A percentile compares a stretch with the other conserved stretches of the same genome.
Evolutionary conservation across 2,113 vertebrate species (phyloP).

Genomic region (Origma solitaria): DNA sequence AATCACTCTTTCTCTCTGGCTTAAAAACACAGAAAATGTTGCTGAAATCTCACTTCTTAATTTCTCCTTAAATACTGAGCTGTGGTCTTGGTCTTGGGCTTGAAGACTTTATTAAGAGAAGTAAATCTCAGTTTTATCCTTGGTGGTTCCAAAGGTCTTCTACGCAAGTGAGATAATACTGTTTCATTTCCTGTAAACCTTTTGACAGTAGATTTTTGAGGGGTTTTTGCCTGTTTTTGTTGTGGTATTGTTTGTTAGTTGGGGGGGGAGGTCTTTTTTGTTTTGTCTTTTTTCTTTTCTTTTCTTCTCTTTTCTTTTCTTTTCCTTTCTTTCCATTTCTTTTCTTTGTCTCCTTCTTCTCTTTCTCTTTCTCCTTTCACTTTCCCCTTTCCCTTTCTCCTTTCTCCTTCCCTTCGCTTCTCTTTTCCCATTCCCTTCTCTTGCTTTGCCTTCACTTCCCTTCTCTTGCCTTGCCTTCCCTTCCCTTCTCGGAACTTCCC

Average conservation of each 20-base stretch:
- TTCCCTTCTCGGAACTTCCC: too few relatives aligned
- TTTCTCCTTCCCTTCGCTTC: background rate
- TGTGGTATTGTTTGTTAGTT: background rate
- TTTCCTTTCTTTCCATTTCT: too few relatives aligned
- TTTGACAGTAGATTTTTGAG: background rate
- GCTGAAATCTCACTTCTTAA: background rate
- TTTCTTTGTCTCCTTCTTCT: too few relatives aligned
- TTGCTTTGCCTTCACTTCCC: background rate
- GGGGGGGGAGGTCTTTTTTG: too few relatives aligned
- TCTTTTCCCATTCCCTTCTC: too few relatives aligned
- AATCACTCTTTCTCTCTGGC: rapidly evolving
- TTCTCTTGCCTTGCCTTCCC: background rate
- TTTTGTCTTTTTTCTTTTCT: too few relatives aligned
- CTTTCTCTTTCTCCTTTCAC: too few relatives aligned
- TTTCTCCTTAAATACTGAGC: background rate
- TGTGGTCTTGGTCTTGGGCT: background rate
- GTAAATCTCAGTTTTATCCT: rapidly evolving
- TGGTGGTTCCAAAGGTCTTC: background rate
- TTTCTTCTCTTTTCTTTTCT: background rate
- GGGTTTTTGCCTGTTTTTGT: too few relatives aligned
- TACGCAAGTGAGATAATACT: background rate
- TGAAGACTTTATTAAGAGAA: rapidly evolving
- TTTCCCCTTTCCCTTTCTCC: background rate
- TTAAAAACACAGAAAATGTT: background rate
- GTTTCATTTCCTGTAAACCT: background rate